phyloP scores from a whole-genome alignment of 2,113 vertebrate genomes.

The Crocuta crocuta region DNA sequence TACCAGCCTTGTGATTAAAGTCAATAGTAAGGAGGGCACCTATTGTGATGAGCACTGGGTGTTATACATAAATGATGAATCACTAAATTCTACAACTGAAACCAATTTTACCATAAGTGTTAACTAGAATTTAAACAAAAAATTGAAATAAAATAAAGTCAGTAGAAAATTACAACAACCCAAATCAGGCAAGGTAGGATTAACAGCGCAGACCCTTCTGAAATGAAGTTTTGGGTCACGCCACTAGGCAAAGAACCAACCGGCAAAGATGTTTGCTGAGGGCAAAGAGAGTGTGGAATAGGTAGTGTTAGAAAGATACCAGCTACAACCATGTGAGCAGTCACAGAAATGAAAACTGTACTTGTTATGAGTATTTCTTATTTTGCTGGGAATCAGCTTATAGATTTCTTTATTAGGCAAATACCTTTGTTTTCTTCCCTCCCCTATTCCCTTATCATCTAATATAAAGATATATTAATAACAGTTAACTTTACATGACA shows the following conservation, averaged over 20 bases:
- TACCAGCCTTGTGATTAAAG: background rate
- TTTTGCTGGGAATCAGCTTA: background rate
- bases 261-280: background rate
- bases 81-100: no score
- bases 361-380: background rate
- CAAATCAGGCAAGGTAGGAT: background rate
- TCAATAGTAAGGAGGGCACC: background rate
- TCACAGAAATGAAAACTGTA: background rate
- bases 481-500: background rate
- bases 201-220: background rate
- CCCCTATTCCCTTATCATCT: background rate
- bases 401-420: background rate
- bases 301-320: background rate
- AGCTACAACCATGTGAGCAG: background rate
- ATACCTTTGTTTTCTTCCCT: background rate
- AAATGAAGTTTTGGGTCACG: background rate
- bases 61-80: no score
- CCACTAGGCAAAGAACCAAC: slow-evolving; percentile 2
- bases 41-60: no score
- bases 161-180: slow-evolving; percentile 18
- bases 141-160: background rate
- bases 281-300: background rate
- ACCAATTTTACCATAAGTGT: no score
- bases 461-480: background rate
- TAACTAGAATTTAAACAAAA: no score